Evolutionary conservation across 1,140 invertebrate genomes (phyloP).

Genomic region (Grapholita molesta): DNA sequence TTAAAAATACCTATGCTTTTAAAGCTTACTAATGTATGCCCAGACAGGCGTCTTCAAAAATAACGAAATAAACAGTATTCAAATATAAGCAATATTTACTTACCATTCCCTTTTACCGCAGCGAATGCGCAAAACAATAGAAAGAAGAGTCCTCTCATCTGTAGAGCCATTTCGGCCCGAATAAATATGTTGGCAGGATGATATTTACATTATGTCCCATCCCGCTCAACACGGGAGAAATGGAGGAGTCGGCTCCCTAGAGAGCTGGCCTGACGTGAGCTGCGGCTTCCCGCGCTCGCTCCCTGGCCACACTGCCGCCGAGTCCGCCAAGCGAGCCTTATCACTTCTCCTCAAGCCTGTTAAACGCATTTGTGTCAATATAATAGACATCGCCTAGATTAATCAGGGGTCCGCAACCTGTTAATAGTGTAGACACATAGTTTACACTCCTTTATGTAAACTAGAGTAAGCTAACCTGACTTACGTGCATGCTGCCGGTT

Average conservation of each 20-base stretch:
- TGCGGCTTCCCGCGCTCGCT: constrained; percentile 22
- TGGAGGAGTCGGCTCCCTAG: constrained; percentile 27
- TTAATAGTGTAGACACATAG: too few species aligned
- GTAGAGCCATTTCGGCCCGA: constrained; percentile 64
- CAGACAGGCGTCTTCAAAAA: constrained; percentile 36
- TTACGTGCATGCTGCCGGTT: not conserved
- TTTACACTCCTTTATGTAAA: too few species aligned
- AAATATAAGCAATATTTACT: constrained; percentile 54
- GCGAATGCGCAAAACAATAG: constrained; percentile 60
- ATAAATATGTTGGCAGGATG: constrained; percentile 53
- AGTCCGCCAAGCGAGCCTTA: constrained; percentile 28
- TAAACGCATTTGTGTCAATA: constrained; percentile 66
- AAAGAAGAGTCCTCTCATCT: constrained; percentile 54
- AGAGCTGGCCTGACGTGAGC: constrained; percentile 11
- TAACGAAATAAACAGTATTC: constrained; percentile 37
- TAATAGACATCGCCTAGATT: constrained; percentile 63
- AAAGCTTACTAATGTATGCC: constrained; percentile 33
- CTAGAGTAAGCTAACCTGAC: not conserved
- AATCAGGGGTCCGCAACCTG: constrained; percentile 28
- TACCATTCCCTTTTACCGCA: constrained; percentile 50
- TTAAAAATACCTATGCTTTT: constrained; percentile 11
- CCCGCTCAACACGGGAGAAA: constrained; percentile 36
- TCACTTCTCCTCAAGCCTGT: constrained; percentile 46
- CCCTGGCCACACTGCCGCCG: constrained; percentile 35
- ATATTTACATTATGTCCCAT: constrained; percentile 68